Percentiles rank a stretch among this genome's conserved stretches.
phyloP scores from a whole-genome alignment of 1,140 invertebrate genomes.

The Helicoverpa armigera region DNA sequence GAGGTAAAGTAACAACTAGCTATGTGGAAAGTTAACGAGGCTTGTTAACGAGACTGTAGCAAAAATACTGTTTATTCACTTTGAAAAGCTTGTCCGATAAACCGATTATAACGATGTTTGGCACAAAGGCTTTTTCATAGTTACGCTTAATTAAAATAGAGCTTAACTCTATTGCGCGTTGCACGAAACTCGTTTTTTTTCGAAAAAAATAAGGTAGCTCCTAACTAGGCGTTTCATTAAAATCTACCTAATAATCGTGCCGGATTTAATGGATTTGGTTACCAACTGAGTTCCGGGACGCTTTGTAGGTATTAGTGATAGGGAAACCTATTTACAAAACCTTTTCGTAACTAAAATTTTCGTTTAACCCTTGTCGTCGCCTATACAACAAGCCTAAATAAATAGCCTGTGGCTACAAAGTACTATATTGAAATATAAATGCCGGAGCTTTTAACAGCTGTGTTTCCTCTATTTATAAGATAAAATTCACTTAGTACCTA shows the following conservation, averaged over 20 bases:
- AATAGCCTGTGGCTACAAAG: neutral
- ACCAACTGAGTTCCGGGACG: neutral
- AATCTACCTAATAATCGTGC: slow-evolving; percentile 14
- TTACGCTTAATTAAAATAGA: slow-evolving; percentile 36
- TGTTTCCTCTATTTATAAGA: too few species aligned
- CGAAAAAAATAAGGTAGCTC: slow-evolving; percentile 7
- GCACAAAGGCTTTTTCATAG: slow-evolving; percentile 53
- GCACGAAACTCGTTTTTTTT: slow-evolving; percentile 1
- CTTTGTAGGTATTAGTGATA: neutral
- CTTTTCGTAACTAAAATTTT: slow-evolving; percentile 1
- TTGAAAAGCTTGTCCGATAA: slow-evolving; percentile 57
- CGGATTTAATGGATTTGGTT: neutral
- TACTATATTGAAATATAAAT: too few species aligned
- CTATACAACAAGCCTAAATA: neutral
- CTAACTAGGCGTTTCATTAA: slow-evolving; percentile 32
- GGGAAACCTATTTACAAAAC: neutral
- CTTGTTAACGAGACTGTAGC: slow-evolving; percentile 35
- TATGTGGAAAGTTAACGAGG: slow-evolving; percentile 29
- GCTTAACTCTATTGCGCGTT: slow-evolving; percentile 30
- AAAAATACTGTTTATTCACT: slow-evolving; percentile 51
- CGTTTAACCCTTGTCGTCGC: neutral
- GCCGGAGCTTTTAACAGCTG: too few species aligned
- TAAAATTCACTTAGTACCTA: too few species aligned
- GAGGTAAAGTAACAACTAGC: slow-evolving; percentile 26
- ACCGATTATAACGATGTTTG: slow-evolving; percentile 60